These are phyloP conservation scores for Bubo scandiacus DNA, from an alignment of 2,113 vertebrate genomes.

Conservation along the genomic window DNA sequence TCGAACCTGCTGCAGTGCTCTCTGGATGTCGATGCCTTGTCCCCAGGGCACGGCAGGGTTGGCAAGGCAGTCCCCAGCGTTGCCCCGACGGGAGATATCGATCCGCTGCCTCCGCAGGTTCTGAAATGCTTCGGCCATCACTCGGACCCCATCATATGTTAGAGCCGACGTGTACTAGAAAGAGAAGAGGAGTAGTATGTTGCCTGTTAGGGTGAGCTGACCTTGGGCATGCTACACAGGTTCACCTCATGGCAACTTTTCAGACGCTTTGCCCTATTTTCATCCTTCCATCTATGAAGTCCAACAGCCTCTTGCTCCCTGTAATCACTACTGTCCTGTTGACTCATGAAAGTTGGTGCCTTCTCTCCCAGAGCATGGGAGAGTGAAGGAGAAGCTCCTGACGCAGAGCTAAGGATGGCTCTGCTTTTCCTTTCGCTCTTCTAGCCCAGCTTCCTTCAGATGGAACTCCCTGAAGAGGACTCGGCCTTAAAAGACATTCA, in stretches of 20 bases:
- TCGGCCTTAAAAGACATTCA: background rate
- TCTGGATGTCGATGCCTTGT: conserved; percentile 97
- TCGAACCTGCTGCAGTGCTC: conserved; percentile 94
- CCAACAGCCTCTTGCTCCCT: background rate
- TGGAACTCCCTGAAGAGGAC: background rate
- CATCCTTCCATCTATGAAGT: background rate
- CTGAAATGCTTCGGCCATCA: conserved; percentile 97
- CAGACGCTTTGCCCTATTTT: background rate
- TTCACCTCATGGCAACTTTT: background rate
- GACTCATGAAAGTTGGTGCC: background rate
- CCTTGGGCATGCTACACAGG: background rate
- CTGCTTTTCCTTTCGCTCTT: background rate
- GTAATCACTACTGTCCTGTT: background rate
- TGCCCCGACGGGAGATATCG: conserved; percentile 95
- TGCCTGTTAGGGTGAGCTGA: background rate
- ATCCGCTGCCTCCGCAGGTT: conserved; percentile 93
- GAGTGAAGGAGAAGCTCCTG: background rate
- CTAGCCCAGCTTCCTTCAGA: background rate
- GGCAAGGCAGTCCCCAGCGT: conserved; percentile 95
- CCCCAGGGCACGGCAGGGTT: conserved; percentile 98
- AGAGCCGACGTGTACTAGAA: conserved; percentile 93
- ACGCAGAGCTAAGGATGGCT: background rate
- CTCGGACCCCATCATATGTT: conserved; percentile 94
- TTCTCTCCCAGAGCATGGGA: background rate
- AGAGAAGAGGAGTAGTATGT: background rate